Evolutionary conservation across 2,888 invertebrate species (phyloP), one percentile per base, ranked within the genome.

Genomic region (Amphipyra berbera): DNA sequence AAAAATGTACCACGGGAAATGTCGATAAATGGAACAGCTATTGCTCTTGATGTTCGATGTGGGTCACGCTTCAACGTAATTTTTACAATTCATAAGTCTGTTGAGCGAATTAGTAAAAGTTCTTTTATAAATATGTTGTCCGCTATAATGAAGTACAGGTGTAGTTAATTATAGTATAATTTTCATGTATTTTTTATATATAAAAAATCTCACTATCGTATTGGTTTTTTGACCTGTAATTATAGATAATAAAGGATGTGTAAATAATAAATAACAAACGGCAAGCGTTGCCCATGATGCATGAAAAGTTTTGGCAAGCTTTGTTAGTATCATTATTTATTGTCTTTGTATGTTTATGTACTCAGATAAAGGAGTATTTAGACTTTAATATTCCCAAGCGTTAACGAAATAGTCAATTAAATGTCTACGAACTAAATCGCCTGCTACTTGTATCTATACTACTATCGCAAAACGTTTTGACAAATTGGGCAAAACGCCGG

Each of bases 1-100:
- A 58, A 62, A 75, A 67, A 59, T 64, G 46, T 66, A 66, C 67
- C 55, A 30, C 53, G 13, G 35, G 5, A 37, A 27, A 37, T 15
- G n/a, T 41, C 37, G 14, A 33, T 48, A 41, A 60, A 66, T 47
- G 37, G 33, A 52, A 48, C 33, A 27, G 6, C 1, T 13, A 30
- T 6, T 13, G n/a, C 12, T 49, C 6, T 27, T 35, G 15, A 47
- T 35, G 14, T 7, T 30, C 2, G 6, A 14, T 41, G 14, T 41
- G 13, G 14, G 40, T 41, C 6, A 13, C 0, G 4, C 13, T 13
- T 41, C 2, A 14, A 7, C 40, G 14, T 14, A 41, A 14, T 13
- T 38, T 30, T 6, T 4, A 30, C 21, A 21, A 21, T 21, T 21
- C 21, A 2, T 3, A 21, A 21, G 21, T 21, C 21, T 2, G 21